Evolutionary conservation across 1,140 invertebrate species (phyloP).

Genomic region (Maconellicoccus hirsutus): DNA sequence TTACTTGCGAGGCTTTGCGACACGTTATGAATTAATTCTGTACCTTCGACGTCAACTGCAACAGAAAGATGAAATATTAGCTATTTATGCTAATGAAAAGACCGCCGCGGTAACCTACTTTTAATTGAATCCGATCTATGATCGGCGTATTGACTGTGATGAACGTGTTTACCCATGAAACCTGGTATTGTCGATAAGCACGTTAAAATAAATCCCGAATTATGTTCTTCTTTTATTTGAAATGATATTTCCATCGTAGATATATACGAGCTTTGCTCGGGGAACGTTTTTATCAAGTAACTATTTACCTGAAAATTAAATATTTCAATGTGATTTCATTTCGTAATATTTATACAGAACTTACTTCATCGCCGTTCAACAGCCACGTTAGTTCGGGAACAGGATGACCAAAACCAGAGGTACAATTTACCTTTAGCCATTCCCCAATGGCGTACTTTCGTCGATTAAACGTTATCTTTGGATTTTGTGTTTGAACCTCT

Average conservation of each 20-base stretch:
- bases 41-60: background rate
- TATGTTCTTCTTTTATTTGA: constrained; percentile 17
- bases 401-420: constrained; percentile 55
- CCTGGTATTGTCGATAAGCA: constrained; percentile 33
- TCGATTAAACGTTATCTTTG: constrained; percentile 58
- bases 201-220: constrained; percentile 24
- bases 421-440: constrained; percentile 59
- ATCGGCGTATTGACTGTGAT: constrained; percentile 31
- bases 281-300: background rate
- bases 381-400: constrained; percentile 68
- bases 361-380: constrained; percentile 67
- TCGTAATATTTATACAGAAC: too few species aligned
- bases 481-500: constrained; percentile 57
- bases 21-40: background rate
- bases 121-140: constrained; percentile 29
- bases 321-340: background rate
- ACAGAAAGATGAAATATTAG: background rate
- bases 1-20: background rate
- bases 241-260: background rate
- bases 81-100: too few species aligned
- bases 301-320: background rate
- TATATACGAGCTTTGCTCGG: background rate
- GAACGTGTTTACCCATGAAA: constrained; percentile 29
- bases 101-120: constrained; percentile 24
- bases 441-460: constrained; percentile 52